Base-by-base conservation (phyloP, 2,797 vertebrate species). In the Cossypha polioptera region DNA sequence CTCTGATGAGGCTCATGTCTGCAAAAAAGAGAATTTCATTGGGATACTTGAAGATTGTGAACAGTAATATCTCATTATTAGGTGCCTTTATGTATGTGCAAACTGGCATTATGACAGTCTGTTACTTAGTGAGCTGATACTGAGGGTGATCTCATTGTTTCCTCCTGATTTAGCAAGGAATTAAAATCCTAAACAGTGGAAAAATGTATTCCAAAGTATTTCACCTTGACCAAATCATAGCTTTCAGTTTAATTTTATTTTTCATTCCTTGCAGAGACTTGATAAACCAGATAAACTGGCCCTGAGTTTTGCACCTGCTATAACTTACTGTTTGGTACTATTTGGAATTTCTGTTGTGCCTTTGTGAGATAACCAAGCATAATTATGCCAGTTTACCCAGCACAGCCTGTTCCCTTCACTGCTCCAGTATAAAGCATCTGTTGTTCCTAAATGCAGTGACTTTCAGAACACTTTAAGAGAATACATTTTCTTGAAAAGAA, bases 251-350 rank as follows among this genome's bases (percentile, higher is more conserved):
- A 26, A 54, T 90, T 91, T 85, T 59, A 35, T 36, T 69, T 71
- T 95, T 95, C 42, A 63, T 94, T 96, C 88, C 74, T 86, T 94
- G 50, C 35, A 63, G 66, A 92, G 86, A 29, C 63, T 72, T 86
- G 94, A 95, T 93, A 75, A 96, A 91, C 40, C 45, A 48, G 71
- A 95, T 86, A 67, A 90, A 73, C 13, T 68, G 31, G 13, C 83
- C 16, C 6, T 48, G 74, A 92, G 47, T 79, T 90, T 73, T 96
- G 59, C 22, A 95, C 83, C 86, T 94, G 71, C 69, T 92, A 3
- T 62, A 63, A 84, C 48, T 92, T 81, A 85, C 48, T 72, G 12
- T 80, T 94, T 84, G 61, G 61, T 89, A 59, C 18, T 66, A 20
- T 74, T 88, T 93, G 75, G 62, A 93, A 88, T 82, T 84, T 82